Base-by-base conservation (phyloP, 2,113 vertebrate species). In the Takifugu bimaculatus region DNA sequence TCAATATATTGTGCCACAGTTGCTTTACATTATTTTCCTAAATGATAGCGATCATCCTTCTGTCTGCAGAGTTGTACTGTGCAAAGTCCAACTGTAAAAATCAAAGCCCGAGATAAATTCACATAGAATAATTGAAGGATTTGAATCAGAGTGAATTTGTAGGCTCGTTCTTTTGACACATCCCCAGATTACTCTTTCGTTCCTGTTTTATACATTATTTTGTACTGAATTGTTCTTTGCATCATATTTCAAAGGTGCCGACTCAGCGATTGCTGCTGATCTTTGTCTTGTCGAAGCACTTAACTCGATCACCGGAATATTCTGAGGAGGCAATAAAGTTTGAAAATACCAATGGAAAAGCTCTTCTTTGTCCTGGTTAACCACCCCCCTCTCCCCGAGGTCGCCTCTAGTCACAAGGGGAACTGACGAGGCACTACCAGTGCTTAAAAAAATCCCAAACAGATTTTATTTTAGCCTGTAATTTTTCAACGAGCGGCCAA, bases 241-340 rank as follows among this genome's bases (percentile, higher is more conserved):
- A 51, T 79, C 50, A 48, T 63, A 55, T 55, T 26, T 39, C 54
- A 65, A 63, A 69, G 57, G 32, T 68, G 42, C 68, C 44, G 26
- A 53, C n/a, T 50, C 27, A 29, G 57, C 57, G 35, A 43, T 53
- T 54, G 25, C 55, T 63, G 42, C 60, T 56, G 58, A 26, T 14
- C 20, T 74, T 70, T 71, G 27, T 70, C 55, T 70, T 78, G 29
- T 29, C 50, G 64, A 82, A 78, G 62, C 68, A 65, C 75, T 73
- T 80, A 73, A 65, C 75, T 73, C 79, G 72, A 25, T 79, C 25
- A 42, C 70, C 71, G 53, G 68, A 75, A 61, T 68, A 27, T 59
- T 71, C 45, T 54, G 56, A 70, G 58, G 63, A 82, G 65, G 74
- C 60, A 69, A 51, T 70, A 88, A 85, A 90, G 84, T 61, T 70